Evolutionary conservation across 2,888 invertebrate genomes (phyloP).

Genomic region (Tachina lurida): DNA sequence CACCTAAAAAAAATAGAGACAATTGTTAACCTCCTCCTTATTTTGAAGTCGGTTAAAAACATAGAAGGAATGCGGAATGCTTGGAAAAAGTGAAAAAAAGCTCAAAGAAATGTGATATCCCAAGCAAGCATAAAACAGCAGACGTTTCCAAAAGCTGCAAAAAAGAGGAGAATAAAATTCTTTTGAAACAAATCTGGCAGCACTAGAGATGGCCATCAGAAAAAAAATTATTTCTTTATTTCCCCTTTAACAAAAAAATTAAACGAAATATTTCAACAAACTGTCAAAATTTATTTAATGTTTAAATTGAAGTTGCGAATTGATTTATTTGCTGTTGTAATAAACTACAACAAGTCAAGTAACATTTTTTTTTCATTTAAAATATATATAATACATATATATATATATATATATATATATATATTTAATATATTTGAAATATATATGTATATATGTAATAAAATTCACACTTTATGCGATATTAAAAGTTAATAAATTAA

Average conservation of each 20-base stretch:
- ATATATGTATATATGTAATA: neutral
- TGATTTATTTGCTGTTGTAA: conserved; percentile 4
- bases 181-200: neutral
- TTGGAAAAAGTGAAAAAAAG: too few species aligned
- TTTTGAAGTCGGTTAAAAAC: too few species aligned
- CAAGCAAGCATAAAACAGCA: too few species aligned
- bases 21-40: too few species aligned
- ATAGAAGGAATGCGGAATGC: too few species aligned
- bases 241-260: neutral
- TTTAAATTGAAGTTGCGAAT: conserved; percentile 3
- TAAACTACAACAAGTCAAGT: neutral
- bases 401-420: too few species aligned
- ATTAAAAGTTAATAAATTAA: neutral
- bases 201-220: neutral
- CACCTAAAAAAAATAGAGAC: too few species aligned
- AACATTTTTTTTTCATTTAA: neutral
- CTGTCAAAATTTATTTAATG: neutral
- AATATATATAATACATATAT: too few species aligned
- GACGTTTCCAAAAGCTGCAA: too few species aligned
- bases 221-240: neutral
- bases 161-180: too few species aligned
- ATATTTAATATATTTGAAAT: too few species aligned
- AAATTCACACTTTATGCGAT: neutral
- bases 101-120: too few species aligned
- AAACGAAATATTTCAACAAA: neutral